A percentile compares a stretch with the other conserved stretches of the same genome.
Evolutionary conservation across 2,888 invertebrate genomes (phyloP).

Genomic region (Trisateles emortualis): DNA sequence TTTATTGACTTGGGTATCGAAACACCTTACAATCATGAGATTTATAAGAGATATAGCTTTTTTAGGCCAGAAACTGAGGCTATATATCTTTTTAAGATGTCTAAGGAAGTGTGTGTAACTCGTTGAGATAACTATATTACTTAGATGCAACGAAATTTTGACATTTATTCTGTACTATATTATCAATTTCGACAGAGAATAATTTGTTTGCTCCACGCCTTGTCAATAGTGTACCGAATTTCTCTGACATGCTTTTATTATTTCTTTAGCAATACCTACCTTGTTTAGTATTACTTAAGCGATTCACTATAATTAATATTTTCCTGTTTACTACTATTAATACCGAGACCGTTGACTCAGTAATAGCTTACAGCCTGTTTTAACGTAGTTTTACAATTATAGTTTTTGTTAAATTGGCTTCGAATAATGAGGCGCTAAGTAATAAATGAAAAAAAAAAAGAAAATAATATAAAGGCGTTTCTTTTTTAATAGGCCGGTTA

Average conservation of each 20-base stretch:
- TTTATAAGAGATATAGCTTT: too few species aligned
- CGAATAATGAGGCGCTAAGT: not conserved
- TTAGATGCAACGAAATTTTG: too few species aligned
- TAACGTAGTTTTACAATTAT: not conserved
- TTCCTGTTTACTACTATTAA: conserved; percentile 30
- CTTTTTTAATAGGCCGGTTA: conserved; percentile 11
- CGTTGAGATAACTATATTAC: too few species aligned
- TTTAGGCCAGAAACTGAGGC: too few species aligned
- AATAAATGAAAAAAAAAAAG: conserved; percentile 8
- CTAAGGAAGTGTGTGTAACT: too few species aligned
- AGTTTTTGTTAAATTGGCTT: not conserved
- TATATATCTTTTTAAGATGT: too few species aligned
- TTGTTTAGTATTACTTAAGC: not conserved
- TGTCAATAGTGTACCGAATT: not conserved
- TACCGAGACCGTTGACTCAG: conserved; percentile 23
- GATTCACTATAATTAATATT: conserved; percentile 6
- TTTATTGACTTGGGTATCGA: too few species aligned
- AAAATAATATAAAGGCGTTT: not conserved
- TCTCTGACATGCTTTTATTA: not conserved
- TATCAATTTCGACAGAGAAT: too few species aligned
- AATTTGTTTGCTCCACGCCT: not conserved
- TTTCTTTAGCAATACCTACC: not conserved
- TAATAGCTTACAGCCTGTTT: conserved; percentile 12
- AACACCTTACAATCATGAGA: too few species aligned
- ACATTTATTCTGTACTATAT: too few species aligned